Percentiles rank a stretch among this genome's conserved stretches.
These are phyloP conservation scores for Proteles cristata DNA, from an alignment of 2,113 vertebrate species.

Conservation along the genomic window DNA sequence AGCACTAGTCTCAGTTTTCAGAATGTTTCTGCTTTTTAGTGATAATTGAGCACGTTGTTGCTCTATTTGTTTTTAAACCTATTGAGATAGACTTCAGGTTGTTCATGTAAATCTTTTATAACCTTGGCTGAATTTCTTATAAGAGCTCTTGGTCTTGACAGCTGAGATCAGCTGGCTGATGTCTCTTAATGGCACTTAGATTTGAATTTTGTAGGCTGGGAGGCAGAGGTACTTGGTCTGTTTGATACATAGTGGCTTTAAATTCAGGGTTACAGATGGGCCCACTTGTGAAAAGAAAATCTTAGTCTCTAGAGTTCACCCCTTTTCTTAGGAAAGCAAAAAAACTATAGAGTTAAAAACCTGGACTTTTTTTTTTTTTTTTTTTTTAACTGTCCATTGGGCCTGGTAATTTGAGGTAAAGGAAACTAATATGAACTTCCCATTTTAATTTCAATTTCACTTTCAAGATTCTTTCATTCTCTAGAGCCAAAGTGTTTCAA, in stretches of 20 bases:
- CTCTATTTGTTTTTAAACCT: slow-evolving; percentile 55
- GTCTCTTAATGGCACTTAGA: slow-evolving; percentile 45
- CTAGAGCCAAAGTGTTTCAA: slow-evolving; percentile 4
- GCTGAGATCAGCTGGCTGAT: slow-evolving; percentile 31
- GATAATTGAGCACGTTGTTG: slow-evolving; percentile 25
- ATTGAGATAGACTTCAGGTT: slow-evolving; percentile 11
- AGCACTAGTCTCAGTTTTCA: slow-evolving; percentile 33
- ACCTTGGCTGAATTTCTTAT: slow-evolving; percentile 47
- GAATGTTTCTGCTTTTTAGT: slow-evolving; percentile 39
- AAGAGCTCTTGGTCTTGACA: slow-evolving; percentile 43
- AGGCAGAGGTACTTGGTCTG: slow-evolving; percentile 41
- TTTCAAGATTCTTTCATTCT: slow-evolving; percentile 43
- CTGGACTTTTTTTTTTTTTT: neutral
- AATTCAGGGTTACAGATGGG: slow-evolving; percentile 28
- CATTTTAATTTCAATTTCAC: slow-evolving; percentile 53
- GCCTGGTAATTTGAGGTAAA: slow-evolving; percentile 38
- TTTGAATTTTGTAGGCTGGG: slow-evolving; percentile 59
- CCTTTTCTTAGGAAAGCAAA: neutral
- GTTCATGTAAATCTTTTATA: slow-evolving; percentile 58
- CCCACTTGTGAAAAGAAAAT: slow-evolving; percentile 53
- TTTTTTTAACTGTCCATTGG: slow-evolving; percentile 22
- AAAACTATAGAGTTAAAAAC: neutral
- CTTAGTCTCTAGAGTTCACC: slow-evolving; percentile 20
- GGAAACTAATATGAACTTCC: slow-evolving; percentile 39
- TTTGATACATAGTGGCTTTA: slow-evolving; percentile 40